These are phyloP conservation scores for Aphaenogaster floridana DNA, from an alignment of 1,140 invertebrate genomes.

Conservation along the genomic window DNA sequence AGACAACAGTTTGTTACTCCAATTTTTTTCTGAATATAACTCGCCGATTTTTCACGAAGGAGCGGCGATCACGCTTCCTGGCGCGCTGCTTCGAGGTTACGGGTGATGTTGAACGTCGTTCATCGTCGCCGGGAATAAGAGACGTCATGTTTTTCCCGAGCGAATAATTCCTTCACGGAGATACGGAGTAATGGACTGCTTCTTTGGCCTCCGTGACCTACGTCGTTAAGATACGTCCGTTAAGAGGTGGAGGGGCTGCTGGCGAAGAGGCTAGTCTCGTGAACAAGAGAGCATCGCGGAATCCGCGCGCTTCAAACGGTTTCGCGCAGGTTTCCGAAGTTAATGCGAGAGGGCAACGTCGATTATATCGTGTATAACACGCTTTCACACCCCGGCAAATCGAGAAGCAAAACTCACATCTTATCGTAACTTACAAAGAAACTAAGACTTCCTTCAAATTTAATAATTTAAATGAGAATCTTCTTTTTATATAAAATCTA, in stretches of 20 bases:
- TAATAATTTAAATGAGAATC: not conserved
- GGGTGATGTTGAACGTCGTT: constrained; percentile 28
- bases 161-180: constrained; percentile 72
- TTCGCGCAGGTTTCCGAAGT: constrained; percentile 39
- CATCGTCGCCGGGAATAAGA: constrained; percentile 47
- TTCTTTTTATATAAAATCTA: not conserved
- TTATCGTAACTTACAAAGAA: not conserved
- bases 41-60: not conserved
- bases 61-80: not conserved
- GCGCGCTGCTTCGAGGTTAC: constrained; percentile 6
- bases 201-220: constrained; percentile 75
- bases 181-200: constrained; percentile 74
- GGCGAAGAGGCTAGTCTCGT: constrained; percentile 29
- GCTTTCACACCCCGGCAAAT: not conserved
- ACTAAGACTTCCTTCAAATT: not conserved
- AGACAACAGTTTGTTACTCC: not conserved
- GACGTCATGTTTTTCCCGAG: constrained; percentile 65
- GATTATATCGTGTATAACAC: constrained; percentile 18
- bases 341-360: constrained; percentile 6
- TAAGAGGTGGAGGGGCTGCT: constrained; percentile 28
- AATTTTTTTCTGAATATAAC: constrained; percentile 4
- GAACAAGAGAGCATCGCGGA: constrained; percentile 47
- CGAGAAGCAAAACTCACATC: not conserved
- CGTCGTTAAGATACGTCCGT: constrained; percentile 76
- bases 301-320: constrained; percentile 45